These are phyloP conservation scores for Paedocypris micromegethes DNA, from an alignment of 2,797 vertebrate genomes.

Conservation along the genomic window DNA sequence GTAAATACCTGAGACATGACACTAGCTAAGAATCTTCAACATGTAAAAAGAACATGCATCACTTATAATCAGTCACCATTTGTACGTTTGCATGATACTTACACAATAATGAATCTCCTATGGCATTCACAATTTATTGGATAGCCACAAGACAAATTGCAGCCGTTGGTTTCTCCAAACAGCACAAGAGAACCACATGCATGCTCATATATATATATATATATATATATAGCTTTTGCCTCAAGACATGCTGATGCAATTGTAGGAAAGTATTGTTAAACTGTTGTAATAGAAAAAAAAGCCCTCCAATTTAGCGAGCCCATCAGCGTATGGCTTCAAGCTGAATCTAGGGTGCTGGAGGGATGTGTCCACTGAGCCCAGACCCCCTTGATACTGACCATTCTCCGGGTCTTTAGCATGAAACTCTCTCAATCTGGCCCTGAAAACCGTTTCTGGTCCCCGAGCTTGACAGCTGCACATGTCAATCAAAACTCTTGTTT, in stretches of 20 bases:
- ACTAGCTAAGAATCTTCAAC: too few relatives aligned
- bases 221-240: conserved; percentile 33
- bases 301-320: conserved; percentile 36
- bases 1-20: too few relatives aligned
- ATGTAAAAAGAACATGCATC: conserved; percentile 16
- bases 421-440: conserved; percentile 16
- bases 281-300: conserved; percentile 28
- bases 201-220: conserved; percentile 41
- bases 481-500: conserved; percentile 32
- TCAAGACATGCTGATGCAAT: conserved; percentile 47
- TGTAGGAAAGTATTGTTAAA: conserved; percentile 46
- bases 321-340: conserved; percentile 32
- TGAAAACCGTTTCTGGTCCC: conserved; percentile 15
- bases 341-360: conserved; percentile 25
- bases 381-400: neutral
- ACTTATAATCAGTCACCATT: conserved; percentile 3
- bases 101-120: conserved; percentile 24
- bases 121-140: conserved; percentile 23
- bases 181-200: conserved; percentile 18
- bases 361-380: conserved; percentile 13
- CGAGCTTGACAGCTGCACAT: conserved; percentile 31
- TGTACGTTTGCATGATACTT: neutral
- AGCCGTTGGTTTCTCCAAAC: conserved; percentile 7
- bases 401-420: neutral
- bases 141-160: neutral